Percentiles rank a stretch among this genome's conserved stretches.
Conservation (phyloP, 2,113 vertebrate genomes). For the Syngnathus floridae region DNA sequence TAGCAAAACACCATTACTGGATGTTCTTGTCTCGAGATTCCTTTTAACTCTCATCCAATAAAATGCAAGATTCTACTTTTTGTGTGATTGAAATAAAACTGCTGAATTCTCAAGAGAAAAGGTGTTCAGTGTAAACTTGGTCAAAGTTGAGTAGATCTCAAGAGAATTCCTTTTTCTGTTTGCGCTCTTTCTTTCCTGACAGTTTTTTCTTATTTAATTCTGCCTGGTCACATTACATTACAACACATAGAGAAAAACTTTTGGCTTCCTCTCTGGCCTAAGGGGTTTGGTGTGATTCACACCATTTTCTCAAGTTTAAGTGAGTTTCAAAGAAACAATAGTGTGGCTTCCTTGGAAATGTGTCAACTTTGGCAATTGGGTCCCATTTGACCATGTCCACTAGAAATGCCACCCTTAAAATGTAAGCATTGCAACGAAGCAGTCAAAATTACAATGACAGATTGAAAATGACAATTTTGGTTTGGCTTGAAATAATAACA, state of each 20-base stretch:
- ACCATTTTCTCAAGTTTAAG: constrained; percentile 62
- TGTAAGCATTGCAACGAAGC: constrained; percentile 37
- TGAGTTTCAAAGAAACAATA: constrained; percentile 59
- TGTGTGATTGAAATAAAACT: neutral
- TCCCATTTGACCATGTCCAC: constrained; percentile 60
- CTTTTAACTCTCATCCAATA: neutral
- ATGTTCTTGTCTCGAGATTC: neutral
- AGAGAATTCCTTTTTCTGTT: constrained; percentile 23
- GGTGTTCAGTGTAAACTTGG: constrained; percentile 10
- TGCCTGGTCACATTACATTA: constrained; percentile 31
- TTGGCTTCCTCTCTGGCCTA: constrained; percentile 48
- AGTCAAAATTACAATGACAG: too few species aligned
- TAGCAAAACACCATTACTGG: neutral
- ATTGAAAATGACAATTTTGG: too few species aligned
- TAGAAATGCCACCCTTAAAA: constrained; percentile 54
- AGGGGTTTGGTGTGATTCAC: constrained; percentile 64
- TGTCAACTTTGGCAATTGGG: constrained; percentile 57
- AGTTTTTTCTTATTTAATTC: constrained; percentile 55
- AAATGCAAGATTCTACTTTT: neutral
- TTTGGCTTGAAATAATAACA: too few species aligned
- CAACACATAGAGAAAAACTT: constrained; percentile 14
- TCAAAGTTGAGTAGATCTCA: constrained; percentile 29
- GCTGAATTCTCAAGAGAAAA: neutral
- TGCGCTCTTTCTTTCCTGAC: constrained; percentile 28
- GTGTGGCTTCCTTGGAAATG: constrained; percentile 48